Conservation (phyloP, 2,113 vertebrate species). For the Embiotoca jacksoni region DNA sequence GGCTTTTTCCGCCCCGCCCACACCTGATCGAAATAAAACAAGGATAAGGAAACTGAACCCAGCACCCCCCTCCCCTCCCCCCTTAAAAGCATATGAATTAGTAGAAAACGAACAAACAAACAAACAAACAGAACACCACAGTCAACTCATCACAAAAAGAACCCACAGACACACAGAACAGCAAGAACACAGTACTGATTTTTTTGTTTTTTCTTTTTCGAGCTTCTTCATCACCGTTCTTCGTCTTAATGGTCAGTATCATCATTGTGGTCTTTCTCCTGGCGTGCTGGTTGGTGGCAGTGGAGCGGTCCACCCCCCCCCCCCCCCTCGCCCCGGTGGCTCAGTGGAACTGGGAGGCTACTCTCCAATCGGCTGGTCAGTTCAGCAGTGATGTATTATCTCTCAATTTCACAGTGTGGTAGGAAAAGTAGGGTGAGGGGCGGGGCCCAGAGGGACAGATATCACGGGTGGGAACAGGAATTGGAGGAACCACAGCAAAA, state of each 20-base stretch:
- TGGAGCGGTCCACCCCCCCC: constrained; percentile 50
- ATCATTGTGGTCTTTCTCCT: constrained; percentile 62
- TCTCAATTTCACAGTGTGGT: constrained; percentile 85
- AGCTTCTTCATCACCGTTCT: constrained; percentile 62
- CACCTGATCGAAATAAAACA: constrained; percentile 56
- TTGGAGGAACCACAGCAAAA: constrained; percentile 74
- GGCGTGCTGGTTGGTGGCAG: constrained; percentile 60
- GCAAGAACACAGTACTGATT: constrained; percentile 83
- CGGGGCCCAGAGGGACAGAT: constrained; percentile 34
- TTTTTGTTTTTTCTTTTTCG: constrained; percentile 51
- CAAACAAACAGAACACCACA: constrained; percentile 83
- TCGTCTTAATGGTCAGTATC: constrained; percentile 68
- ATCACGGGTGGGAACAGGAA: constrained; percentile 55
- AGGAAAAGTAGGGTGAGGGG: constrained; percentile 65
- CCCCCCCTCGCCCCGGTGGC: constrained; percentile 48
- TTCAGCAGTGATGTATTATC: constrained; percentile 80
- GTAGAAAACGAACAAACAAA: constrained; percentile 84
- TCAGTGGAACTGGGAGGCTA: constrained; percentile 72
- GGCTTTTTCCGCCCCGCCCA: constrained; percentile 39
- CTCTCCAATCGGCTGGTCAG: constrained; percentile 73
- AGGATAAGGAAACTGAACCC: constrained; percentile 72
- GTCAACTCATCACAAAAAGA: constrained; percentile 86
- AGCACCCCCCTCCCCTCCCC: constrained; percentile 45
- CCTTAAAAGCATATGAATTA: constrained; percentile 80
- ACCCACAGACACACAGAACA: constrained; percentile 86